A percentile compares a stretch with the other conserved stretches of the same genome.
Conservation (phyloP, 1,140 invertebrate species). For the Fopius arisanus region DNA sequence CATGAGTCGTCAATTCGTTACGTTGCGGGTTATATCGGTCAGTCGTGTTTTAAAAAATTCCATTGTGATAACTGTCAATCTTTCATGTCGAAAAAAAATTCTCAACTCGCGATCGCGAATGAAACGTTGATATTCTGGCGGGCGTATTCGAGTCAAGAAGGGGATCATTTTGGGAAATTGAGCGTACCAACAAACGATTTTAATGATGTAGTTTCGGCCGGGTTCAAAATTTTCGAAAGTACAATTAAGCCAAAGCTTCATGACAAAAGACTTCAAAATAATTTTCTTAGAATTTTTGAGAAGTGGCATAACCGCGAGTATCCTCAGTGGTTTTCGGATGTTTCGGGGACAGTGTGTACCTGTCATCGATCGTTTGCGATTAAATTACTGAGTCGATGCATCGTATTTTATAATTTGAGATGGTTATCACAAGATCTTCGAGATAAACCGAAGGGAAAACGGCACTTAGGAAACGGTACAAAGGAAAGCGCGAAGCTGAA, state of each 20-base stretch:
- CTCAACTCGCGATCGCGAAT: no score
- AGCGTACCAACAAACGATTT: not conserved
- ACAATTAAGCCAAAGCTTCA: not conserved
- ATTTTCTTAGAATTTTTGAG: not conserved
- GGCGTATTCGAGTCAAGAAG: constrained; percentile 10
- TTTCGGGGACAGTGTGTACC: not conserved
- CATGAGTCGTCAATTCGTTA: constrained; percentile 20
- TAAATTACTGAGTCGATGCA: constrained; percentile 18
- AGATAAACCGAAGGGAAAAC: not conserved
- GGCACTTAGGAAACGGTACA: not conserved
- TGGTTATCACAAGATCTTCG: not conserved
- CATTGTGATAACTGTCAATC: constrained; percentile 13
- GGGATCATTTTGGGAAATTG: constrained; percentile 17
- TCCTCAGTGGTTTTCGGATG: not conserved
- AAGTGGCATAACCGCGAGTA: not conserved
- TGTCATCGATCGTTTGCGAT: not conserved
- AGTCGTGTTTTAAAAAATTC: constrained; percentile 19
- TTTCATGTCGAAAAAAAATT: no score
- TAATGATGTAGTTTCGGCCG: not conserved
- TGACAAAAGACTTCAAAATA: not conserved
- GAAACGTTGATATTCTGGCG: constrained; percentile 25
- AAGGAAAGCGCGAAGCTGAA: not conserved
- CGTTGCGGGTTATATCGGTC: constrained; percentile 20
- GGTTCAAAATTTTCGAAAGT: not conserved
- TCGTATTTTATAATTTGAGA: constrained; percentile 15